phyloP scores from a whole-genome alignment of 35 echinoderm and acorn worm genomes.

The Ptychodera flava region DNA sequence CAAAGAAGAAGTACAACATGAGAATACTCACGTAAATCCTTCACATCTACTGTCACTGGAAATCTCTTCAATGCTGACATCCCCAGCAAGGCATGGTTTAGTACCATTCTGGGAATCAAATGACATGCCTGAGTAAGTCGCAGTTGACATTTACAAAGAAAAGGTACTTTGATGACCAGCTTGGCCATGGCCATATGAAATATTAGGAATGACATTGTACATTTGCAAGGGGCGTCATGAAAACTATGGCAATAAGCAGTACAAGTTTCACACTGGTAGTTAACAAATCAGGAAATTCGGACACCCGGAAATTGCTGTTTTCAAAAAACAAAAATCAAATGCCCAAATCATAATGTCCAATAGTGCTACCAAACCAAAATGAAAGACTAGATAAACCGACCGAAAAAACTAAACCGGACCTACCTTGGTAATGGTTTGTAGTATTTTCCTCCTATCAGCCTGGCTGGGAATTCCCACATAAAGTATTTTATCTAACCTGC shows the following conservation, averaged over 20 bases:
- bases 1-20: no score
- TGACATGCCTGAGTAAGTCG: no score
- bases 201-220: neutral
- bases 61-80: constrained; percentile 42
- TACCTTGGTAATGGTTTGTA: constrained; percentile 94
- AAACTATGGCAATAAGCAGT: neutral
- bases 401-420: no score
- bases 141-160: no score
- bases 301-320: no score
- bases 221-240: neutral
- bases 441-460: constrained; percentile 66
- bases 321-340: no score
- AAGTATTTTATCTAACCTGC: constrained; percentile 86
- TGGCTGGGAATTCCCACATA: constrained; percentile 86
- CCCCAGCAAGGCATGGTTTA: constrained; percentile 38
- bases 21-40: constrained; percentile 81
- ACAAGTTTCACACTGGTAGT: neutral
- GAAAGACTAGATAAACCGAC: no score
- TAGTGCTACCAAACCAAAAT: no score
- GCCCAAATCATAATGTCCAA: no score
- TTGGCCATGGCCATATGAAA: neutral
- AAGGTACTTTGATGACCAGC: neutral
- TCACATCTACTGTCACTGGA: constrained; percentile 64
- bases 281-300: neutral
- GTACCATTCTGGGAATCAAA: constrained; percentile 81